Evolutionary conservation across 2,888 invertebrate genomes (phyloP), one percentile per base, ranked within the genome.

Genomic region (Mactromeris polynyma): DNA sequence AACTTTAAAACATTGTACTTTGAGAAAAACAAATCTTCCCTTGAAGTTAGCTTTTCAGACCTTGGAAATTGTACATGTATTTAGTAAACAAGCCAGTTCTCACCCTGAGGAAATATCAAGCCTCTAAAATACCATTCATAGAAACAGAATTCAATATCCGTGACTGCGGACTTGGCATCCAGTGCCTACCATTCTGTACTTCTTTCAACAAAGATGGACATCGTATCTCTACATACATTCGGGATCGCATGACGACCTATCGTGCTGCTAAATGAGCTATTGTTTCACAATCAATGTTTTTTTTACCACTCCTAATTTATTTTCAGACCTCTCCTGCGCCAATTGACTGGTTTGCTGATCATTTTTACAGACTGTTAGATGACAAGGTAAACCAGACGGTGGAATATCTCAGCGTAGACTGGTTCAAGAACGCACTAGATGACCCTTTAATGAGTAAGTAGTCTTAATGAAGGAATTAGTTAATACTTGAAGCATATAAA

Each of bases 321-420:
- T 84, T 84, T 77, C 84, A 84, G 83, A 69, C 38, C 51, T 77
- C 11, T 33, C 31, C 54, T 51, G 77, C 7, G 40, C 42, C 51
- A 17, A n/a, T 80, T 64, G 86, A 86, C 86, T 86, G 86, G 86
- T 81, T 81, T n/a, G 31, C 36, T 81, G 81, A 81, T 81, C 33
- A 26, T 42, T 33, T 69, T 81, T 42, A 81, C 81, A 64, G 81
- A 31, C 81, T 81, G 46, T 81, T 86, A 81, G 86, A 86, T 81
- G 86, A 86, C 86, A 81, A 64, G 21, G 51, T 31, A 33, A 36
- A 73, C 36, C 73, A 73, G 73, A 73, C 73, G 40, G 14, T 40
- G 73, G 33, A 73, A 73, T 73, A 73, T 36, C 73, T 73, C 2
- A 19, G 11, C 9, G 0, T 73, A 73, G 73, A 73, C 73, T 73